Evolutionary conservation across 2,797 vertebrate genomes (phyloP), one percentile per base, ranked within the genome.

Genomic region (Anomalospiza imberbis): DNA sequence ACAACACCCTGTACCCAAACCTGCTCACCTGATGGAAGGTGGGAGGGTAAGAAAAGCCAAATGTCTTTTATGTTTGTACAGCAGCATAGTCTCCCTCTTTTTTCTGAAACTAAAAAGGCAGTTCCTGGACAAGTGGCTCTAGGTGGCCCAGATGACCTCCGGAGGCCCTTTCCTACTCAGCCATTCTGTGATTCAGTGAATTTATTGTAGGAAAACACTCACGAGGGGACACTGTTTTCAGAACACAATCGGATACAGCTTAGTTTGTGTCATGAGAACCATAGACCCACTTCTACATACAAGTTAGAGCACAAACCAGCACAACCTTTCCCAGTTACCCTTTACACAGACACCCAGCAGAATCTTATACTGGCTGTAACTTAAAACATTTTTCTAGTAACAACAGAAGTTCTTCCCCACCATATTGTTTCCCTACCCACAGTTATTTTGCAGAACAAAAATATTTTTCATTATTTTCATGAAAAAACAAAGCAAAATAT

Each of bases 181-280:
- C 4, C 22, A 28, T 57, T 60, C 67, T 22, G 11, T 9, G 24
- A 70, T 50, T 78, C 40, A 22, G 38, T 47, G 40, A 63, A 67
- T 78, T 74, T 34, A 40, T 50, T 3, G 2, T 22, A 4, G 17
- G 40, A 84, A 86, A 91, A 50, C 29, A 53, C 1, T 7, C 32
- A 66, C 72, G 28, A 38, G 73, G 29, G 4, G 4, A 47, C 50
- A 26, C 13, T 47, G 26, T 0, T 73, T 77, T 67, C 18, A 63
- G 29, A 91, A 74, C 7, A 47, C 13, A 6, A 20, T 29, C 34
- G 31, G 10, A 57, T 48, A 12, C 12, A 80, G 17, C 14, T 73
- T 51, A 32, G 16, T 58, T 72, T 32, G 12, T 25, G 17, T 34
- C 53, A 78, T 6, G 10, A 0, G 0, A 91, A 80, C 17, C 1